Evolutionary conservation across 2,113 vertebrate species (phyloP), one percentile per base, ranked within the genome.

Genomic region (Osmerus mordax): DNA sequence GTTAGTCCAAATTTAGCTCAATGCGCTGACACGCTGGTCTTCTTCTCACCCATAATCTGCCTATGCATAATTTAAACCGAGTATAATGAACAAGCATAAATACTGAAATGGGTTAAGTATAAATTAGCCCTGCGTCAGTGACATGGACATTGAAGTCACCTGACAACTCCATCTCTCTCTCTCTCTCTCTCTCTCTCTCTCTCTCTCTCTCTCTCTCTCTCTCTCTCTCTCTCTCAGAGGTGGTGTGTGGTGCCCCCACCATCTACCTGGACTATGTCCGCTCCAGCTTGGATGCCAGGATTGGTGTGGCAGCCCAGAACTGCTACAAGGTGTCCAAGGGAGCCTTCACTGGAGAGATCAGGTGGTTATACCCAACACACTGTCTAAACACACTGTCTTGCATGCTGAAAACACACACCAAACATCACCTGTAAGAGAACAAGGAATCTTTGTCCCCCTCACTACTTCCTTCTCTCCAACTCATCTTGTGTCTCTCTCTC

Each of bases 281-380:
- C 2, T 94, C 95, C 81, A 93, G 91, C 77, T 89, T 98, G 0
- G 94, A 97, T 60, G 80, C 90, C 1, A 93, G 92, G 87, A 93
- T 96, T 5, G 92, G 84, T 0, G 92, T 97, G 0, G 93, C 95
- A 0, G 96, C 95, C 0, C 96, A 97, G 83, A 98, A 98, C 87
- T 98, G 95, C 72, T 97, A 97, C 85, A 97, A 96, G 77, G 93
- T 95, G n/a, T 63, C 93, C 0, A 96, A 95, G 28, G 96, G 96
- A 13, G 96, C 96, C 36, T 98, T 98, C 67, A 98, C 96, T 0
- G 96, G 95, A 11, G 96, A 97, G 89, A 95, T 97, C 91, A 97
- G 96, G 96, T n/a, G n/a, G n/a, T n/a, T n/a, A n/a, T n/a, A n/a
- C n/a, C n/a, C n/a, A n/a, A n/a, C n/a, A 23, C n/a, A 56, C 25